Percentiles rank a stretch among this genome's conserved stretches.
These are phyloP conservation scores for Peromyscus polionotus DNA, from an alignment of 2,113 vertebrate genomes.

Conservation along the genomic window DNA sequence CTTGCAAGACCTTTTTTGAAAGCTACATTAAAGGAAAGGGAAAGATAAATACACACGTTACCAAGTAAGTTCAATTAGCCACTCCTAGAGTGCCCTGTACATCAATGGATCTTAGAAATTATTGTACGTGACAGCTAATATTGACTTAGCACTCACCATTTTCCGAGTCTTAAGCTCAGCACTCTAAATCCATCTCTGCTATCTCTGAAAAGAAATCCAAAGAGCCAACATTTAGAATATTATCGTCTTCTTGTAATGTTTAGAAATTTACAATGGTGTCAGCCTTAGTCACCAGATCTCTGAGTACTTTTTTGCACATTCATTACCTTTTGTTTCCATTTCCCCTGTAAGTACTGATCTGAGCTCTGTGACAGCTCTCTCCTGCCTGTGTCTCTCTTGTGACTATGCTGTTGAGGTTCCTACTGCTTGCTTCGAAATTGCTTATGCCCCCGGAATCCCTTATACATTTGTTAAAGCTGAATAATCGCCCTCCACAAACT, in stretches of 20 bases:
- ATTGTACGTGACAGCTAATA: background rate
- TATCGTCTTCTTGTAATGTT: background rate
- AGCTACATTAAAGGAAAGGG: background rate
- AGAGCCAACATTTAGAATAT: background rate
- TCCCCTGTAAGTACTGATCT: background rate
- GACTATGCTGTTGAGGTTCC: background rate
- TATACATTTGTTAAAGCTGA: background rate
- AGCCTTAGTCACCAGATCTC: background rate
- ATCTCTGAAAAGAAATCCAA: slow-evolving; percentile 12
- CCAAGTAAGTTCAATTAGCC: background rate
- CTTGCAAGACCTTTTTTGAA: background rate
- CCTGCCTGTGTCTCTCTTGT: background rate
- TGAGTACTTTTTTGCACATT: background rate
- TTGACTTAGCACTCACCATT: background rate
- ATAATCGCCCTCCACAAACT: background rate
- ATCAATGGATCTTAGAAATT: slow-evolving; percentile 14
- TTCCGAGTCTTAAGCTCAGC: background rate
- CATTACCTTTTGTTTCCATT: background rate
- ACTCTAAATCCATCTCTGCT: background rate
- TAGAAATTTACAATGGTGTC: background rate
- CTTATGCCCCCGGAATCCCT: background rate
- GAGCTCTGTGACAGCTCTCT: background rate
- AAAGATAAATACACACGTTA: slow-evolving; percentile 7
- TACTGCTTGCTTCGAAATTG: background rate
- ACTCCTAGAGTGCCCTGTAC: background rate